Percentiles rank a stretch among this genome's conserved stretches.
phyloP scores from a whole-genome alignment of 1,140 invertebrate species.

The Plectrocnemia conspersa region DNA sequence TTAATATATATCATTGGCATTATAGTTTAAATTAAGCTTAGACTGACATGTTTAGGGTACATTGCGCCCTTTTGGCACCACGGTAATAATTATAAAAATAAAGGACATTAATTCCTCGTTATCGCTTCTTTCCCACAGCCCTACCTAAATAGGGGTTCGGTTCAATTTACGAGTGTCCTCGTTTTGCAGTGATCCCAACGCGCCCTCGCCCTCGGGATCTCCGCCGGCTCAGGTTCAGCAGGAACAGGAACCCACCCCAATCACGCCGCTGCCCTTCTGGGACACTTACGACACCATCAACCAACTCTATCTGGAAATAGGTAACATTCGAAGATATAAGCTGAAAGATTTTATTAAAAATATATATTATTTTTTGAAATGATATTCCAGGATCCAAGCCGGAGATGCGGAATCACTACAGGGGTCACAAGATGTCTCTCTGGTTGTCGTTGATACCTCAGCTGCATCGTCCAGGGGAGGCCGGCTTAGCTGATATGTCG shows the following conservation, averaged over 20 bases:
- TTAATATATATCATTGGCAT: no score
- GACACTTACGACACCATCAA: slow-evolving; percentile 85
- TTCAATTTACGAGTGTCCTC: slow-evolving; percentile 5
- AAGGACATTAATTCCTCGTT: slow-evolving; percentile 10
- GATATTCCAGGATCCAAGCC: slow-evolving; percentile 54
- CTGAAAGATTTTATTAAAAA: background rate
- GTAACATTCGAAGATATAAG: slow-evolving; percentile 46
- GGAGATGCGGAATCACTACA: slow-evolving; percentile 76
- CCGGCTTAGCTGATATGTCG: slow-evolving; percentile 60
- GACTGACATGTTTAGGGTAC: no score
- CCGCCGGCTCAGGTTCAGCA: slow-evolving; percentile 38
- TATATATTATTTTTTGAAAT: slow-evolving; percentile 7
- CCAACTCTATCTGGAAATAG: slow-evolving; percentile 80
- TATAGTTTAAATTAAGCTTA: no score
- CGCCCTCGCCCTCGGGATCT: slow-evolving; percentile 43
- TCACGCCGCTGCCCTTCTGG: slow-evolving; percentile 65
- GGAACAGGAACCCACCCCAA: slow-evolving; percentile 27
- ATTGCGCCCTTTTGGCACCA: no score
- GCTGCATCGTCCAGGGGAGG: slow-evolving; percentile 67
- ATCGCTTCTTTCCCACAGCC: background rate
- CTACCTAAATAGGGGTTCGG: background rate
- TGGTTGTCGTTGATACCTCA: slow-evolving; percentile 89
- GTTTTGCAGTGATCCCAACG: slow-evolving; percentile 64
- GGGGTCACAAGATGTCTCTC: slow-evolving; percentile 86
- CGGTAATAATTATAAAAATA: no score